Evolutionary conservation across 2,113 vertebrate species (phyloP).

Genomic region (Zapus hudsonius): DNA sequence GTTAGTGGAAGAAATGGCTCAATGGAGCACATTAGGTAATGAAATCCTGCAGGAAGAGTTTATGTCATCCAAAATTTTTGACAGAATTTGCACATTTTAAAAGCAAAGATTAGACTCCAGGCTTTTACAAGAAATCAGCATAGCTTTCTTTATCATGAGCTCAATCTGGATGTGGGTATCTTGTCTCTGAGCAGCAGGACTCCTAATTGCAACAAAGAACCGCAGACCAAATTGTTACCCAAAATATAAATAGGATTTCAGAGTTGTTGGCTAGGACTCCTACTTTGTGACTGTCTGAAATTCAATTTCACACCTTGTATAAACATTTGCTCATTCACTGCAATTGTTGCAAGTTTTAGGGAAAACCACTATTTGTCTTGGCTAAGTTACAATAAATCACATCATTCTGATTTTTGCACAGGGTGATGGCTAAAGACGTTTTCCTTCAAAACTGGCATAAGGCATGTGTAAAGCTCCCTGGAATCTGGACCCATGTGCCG

Average conservation of each 20-base stretch:
- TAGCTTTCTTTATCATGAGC: constrained; percentile 30
- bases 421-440: constrained; percentile 37
- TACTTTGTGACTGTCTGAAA: constrained; percentile 44
- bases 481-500: not conserved
- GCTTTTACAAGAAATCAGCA: not conserved
- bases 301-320: constrained; percentile 73
- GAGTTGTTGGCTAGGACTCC: constrained; percentile 45
- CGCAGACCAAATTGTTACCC: constrained; percentile 11
- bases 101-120: constrained; percentile 41
- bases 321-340: constrained; percentile 71
- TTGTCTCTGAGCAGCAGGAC: constrained; percentile 40
- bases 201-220: constrained; percentile 52
- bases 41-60: constrained; percentile 23
- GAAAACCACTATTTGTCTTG: constrained; percentile 69
- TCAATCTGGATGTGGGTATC: constrained; percentile 30
- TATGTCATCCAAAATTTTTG: constrained; percentile 25
- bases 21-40: not conserved
- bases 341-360: constrained; percentile 58
- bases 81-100: constrained; percentile 49
- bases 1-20: constrained; percentile 30
- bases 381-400: constrained; percentile 52
- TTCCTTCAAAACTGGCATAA: constrained; percentile 2
- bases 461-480: not conserved
- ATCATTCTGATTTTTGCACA: constrained; percentile 6
- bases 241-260: constrained; percentile 60